A percentile compares a stretch with the other conserved stretches of the same genome.
These are phyloP conservation scores for Pinctada fucata DNA, from an alignment of 2,888 invertebrate species.

Conservation along the genomic window DNA sequence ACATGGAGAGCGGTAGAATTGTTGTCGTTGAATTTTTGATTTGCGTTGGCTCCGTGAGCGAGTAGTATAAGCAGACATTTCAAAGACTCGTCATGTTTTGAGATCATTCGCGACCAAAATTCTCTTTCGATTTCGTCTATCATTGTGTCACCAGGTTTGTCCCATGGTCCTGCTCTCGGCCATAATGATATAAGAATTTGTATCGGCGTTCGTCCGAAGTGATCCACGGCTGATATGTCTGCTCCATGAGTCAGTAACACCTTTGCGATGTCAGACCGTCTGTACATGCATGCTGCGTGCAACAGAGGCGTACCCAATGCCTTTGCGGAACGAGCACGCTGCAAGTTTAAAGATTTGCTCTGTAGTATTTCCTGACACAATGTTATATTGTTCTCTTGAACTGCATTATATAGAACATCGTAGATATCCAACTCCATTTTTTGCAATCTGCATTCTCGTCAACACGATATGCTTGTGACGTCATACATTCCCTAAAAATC, in stretches of 20 bases:
- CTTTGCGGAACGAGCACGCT: no score
- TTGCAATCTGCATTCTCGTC: no score
- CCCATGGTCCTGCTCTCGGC: constrained; percentile 15
- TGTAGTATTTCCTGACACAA: no score
- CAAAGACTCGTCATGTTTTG: not conserved
- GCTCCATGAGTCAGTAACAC: constrained; percentile 11
- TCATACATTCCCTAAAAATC: no score
- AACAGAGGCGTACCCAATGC: constrained; percentile 8
- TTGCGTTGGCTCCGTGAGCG: not conserved
- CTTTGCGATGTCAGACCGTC: constrained; percentile 11
- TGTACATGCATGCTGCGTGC: constrained; percentile 24
- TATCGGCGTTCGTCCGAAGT: constrained; percentile 2
- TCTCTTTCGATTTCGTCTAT: constrained; percentile 4
- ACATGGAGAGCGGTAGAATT: constrained; percentile 15
- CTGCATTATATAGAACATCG: no score
- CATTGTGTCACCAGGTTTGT: not conserved
- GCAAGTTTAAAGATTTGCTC: no score
- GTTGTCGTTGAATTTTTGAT: not conserved
- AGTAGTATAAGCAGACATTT: constrained; percentile 2
- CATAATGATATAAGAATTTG: constrained; percentile 9
- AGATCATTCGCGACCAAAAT: not conserved
- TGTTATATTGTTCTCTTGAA: no score
- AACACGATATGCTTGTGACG: no score
- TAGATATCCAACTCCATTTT: no score
- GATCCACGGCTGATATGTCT: not conserved